Conservation (phyloP, 2,797 vertebrate species). For the Sandelia bainsii region DNA sequence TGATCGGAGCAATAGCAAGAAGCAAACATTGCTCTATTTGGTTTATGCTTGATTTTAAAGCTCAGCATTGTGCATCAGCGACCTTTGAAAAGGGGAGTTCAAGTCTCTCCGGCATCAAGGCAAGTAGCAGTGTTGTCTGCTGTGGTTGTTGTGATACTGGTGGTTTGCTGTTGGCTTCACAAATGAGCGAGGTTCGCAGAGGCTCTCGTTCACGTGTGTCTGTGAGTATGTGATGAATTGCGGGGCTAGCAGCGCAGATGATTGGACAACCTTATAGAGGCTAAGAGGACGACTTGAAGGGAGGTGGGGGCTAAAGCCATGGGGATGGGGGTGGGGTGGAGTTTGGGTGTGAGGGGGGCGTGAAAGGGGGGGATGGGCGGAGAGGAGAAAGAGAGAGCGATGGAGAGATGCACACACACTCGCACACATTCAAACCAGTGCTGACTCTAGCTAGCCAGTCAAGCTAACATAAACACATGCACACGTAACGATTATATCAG, state of each 20-base stretch:
- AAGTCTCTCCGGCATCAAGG: slow-evolving; percentile 80
- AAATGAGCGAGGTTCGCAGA: slow-evolving; percentile 42
- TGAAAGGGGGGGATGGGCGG: slow-evolving; percentile 61
- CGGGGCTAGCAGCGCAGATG: slow-evolving; percentile 51
- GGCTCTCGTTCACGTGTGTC: slow-evolving; percentile 34
- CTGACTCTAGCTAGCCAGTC: slow-evolving; percentile 47
- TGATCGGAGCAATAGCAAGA: slow-evolving; percentile 39
- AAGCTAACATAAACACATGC: slow-evolving; percentile 83
- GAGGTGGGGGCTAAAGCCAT: slow-evolving; percentile 69
- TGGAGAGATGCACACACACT: slow-evolving; percentile 59
- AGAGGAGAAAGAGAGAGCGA: slow-evolving; percentile 44
- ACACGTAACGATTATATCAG: slow-evolving; percentile 11
- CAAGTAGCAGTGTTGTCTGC: slow-evolving; percentile 85
- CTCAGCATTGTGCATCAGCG: slow-evolving; percentile 43
- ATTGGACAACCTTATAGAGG: slow-evolving; percentile 79
- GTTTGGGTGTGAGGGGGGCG: slow-evolving; percentile 57
- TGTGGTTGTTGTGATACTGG: slow-evolving; percentile 45
- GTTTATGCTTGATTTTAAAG: slow-evolving; percentile 53
- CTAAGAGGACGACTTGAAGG: slow-evolving; percentile 78
- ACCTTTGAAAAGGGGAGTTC: slow-evolving; percentile 39
- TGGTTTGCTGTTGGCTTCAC: slow-evolving; percentile 29
- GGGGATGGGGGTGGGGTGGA: slow-evolving; percentile 75
- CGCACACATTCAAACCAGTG: slow-evolving; percentile 33
- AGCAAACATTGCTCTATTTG: slow-evolving; percentile 43
- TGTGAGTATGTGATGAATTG: slow-evolving; percentile 50